Conservation (phyloP, 1,140 invertebrate genomes). For the Drosophila lini region DNA sequence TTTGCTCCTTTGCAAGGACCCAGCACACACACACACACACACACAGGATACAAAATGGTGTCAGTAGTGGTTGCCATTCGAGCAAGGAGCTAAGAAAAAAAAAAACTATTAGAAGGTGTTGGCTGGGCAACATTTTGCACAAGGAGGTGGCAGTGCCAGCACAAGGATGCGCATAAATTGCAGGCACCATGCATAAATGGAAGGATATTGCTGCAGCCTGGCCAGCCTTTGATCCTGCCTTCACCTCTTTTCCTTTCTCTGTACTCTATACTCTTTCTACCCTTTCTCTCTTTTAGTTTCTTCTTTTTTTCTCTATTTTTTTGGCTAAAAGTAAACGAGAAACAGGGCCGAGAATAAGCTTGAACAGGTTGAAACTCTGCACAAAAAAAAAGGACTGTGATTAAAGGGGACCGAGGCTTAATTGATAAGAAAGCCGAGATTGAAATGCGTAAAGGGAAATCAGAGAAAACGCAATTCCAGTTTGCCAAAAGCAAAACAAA, state of each 20-base stretch:
- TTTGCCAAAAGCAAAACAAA: constrained; percentile 5
- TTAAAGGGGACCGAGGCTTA: constrained; percentile 10
- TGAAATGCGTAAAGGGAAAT: constrained; percentile 34
- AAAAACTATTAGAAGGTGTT: constrained; percentile 69
- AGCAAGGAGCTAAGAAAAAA: constrained; percentile 12
- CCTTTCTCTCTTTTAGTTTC: too few species aligned
- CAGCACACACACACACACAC: constrained; percentile 15
- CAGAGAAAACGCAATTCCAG: constrained; percentile 26
- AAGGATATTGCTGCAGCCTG: constrained; percentile 59
- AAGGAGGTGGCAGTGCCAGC: constrained; percentile 36
- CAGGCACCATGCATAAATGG: constrained; percentile 70
- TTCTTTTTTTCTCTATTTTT: background rate
- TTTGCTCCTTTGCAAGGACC: constrained; percentile 40
- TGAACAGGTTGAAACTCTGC: background rate
- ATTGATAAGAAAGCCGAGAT: constrained; percentile 52
- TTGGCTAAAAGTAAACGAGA: constrained; percentile 21
- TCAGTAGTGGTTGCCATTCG: constrained; percentile 69
- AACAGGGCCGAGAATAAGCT: constrained; percentile 6
- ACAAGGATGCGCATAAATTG: constrained; percentile 68
- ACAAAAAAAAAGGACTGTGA: constrained; percentile 7
- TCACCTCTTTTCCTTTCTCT: constrained; percentile 2
- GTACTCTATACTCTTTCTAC: background rate
- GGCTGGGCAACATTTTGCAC: constrained; percentile 68
- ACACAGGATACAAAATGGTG: constrained; percentile 62
- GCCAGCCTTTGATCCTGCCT: constrained; percentile 28